Evolutionary conservation across 2,797 vertebrate species (phyloP).

Genomic region (Muscicapa striata): DNA sequence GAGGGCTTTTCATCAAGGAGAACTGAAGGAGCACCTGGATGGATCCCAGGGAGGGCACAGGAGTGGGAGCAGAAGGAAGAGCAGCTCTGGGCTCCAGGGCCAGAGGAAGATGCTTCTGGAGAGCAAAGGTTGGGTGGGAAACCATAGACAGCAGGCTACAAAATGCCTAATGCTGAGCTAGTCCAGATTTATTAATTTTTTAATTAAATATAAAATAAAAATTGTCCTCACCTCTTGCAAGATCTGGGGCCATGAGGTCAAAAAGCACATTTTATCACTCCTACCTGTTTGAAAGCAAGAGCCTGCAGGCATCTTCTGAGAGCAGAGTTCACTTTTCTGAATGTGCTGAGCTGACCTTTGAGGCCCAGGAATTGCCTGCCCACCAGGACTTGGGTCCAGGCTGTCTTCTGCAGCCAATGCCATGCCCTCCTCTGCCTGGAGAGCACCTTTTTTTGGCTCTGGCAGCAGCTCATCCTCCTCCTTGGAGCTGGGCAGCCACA

Average conservation of each 20-base stretch:
- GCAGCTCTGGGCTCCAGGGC: background rate
- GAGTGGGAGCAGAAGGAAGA: background rate
- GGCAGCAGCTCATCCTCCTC: background rate
- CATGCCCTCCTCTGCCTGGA: background rate
- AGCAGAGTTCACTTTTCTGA: background rate
- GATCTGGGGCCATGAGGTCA: background rate
- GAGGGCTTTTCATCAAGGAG: background rate
- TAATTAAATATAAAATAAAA: background rate
- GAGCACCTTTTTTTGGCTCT: fast-evolving
- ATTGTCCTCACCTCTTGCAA: background rate
- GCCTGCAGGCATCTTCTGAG: background rate
- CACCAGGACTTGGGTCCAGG: background rate
- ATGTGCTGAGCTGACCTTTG: background rate
- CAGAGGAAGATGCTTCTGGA: background rate
- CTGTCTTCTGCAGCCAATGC: background rate
- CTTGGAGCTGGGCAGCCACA: background rate
- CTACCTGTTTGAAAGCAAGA: background rate
- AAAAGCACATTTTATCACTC: background rate
- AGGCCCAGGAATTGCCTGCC: fast-evolving
- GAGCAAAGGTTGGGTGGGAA: background rate
- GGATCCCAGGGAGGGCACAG: background rate
- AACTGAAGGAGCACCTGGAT: background rate
- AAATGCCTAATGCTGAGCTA: background rate
- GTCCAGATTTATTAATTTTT: background rate
- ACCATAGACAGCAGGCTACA: background rate